These are phyloP conservation scores for Xiphorhynchus elegans DNA, from an alignment of 2,113 vertebrate species.

Conservation along the genomic window DNA sequence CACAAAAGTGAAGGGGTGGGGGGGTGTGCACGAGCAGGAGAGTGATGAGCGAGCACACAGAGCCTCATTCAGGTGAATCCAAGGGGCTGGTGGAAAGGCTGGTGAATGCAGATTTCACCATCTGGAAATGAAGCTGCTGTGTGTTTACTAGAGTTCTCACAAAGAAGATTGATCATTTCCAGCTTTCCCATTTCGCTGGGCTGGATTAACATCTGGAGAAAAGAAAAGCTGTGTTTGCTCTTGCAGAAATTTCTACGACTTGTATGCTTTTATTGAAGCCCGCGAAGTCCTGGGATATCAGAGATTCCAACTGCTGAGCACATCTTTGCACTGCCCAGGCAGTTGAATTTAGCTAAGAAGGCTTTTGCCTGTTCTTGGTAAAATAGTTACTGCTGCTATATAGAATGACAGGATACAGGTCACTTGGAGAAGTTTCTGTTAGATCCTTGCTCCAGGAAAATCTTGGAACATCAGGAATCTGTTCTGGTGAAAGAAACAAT, in stretches of 20 bases:
- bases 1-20: neutral
- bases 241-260: slow-evolving; percentile 11
- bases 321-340: neutral
- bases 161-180: slow-evolving; percentile 69
- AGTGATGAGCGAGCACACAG: neutral
- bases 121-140: slow-evolving; percentile 61
- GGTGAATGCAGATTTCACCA: slow-evolving; percentile 23
- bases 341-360: neutral
- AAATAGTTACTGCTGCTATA: neutral
- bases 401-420: neutral
- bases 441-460: neutral
- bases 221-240: neutral
- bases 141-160: slow-evolving; percentile 57
- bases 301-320: neutral
- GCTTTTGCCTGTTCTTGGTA: neutral
- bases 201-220: slow-evolving; percentile 50
- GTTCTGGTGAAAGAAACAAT: neutral
- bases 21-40: neutral
- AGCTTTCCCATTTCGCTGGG: slow-evolving; percentile 46
- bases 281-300: neutral
- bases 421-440: neutral
- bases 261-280: neutral
- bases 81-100: neutral
- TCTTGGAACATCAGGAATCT: neutral
- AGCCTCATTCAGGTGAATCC: slow-evolving; percentile 52